phyloP scores from a whole-genome alignment of 2,797 vertebrate species.

The Anniella stebbinsi region DNA sequence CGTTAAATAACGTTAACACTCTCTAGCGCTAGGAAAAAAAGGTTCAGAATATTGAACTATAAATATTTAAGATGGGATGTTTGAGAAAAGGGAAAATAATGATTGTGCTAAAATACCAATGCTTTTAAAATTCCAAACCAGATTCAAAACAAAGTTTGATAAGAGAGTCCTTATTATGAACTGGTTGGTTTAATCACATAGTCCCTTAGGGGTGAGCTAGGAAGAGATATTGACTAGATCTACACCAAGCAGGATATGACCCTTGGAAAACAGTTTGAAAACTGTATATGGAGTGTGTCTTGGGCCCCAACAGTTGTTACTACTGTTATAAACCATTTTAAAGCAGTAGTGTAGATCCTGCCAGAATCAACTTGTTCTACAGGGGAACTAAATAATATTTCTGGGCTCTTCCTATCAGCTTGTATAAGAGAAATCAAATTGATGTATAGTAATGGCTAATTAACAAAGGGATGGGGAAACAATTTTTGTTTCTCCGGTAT shows the following conservation, averaged over 20 bases:
- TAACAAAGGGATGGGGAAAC: neutral
- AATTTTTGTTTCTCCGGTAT: neutral
- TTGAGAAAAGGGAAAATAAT: neutral
- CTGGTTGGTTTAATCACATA: too few relatives aligned
- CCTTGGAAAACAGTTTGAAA: too few relatives aligned
- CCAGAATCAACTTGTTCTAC: too few relatives aligned
- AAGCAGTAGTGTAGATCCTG: too few relatives aligned
- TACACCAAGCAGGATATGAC: too few relatives aligned
- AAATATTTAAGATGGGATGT: conserved; percentile 23
- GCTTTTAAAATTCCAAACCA: neutral
- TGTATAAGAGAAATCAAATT: neutral
- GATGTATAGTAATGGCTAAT: neutral
- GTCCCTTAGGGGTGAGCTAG: too few relatives aligned
- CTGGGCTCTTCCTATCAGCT: neutral
- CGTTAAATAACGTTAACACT: conserved; percentile 19
- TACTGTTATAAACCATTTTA: too few relatives aligned
- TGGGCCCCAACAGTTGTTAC: too few relatives aligned
- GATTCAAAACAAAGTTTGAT: neutral
- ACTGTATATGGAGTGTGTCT: too few relatives aligned
- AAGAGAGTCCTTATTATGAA: neutral
- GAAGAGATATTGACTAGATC: too few relatives aligned
- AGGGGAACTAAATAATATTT: neutral
- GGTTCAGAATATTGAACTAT: neutral
- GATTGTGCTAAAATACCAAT: neutral
- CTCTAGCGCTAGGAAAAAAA: neutral